phyloP scores from a whole-genome alignment of 2,888 invertebrate species.

The Hetaerina titia region DNA sequence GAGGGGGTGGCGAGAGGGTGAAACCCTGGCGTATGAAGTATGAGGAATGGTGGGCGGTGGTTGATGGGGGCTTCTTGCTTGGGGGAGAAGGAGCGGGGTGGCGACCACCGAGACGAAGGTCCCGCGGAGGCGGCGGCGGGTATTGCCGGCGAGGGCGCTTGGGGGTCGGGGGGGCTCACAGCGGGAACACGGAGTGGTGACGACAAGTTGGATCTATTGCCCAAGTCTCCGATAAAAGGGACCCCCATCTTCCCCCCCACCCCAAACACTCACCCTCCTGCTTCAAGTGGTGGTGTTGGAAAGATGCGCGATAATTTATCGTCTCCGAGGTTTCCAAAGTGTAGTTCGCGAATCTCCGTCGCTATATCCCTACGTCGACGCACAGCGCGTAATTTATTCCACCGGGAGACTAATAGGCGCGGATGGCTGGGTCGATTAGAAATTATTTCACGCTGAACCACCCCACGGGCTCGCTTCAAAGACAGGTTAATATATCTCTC shows the following conservation, averaged over 20 bases:
- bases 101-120: neutral
- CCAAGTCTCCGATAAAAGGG: slow-evolving; percentile 23
- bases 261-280: neutral
- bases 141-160: neutral
- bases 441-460: slow-evolving; percentile 57
- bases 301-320: slow-evolving; percentile 60
- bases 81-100: neutral
- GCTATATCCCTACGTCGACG: slow-evolving; percentile 24
- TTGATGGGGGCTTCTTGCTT: neutral
- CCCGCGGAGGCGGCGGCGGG: slow-evolving; percentile 12
- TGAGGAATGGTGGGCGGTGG: neutral
- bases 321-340: slow-evolving; percentile 23
- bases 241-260: neutral
- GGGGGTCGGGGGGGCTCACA: neutral
- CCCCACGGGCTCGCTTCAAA: neutral
- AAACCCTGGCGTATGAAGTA: neutral
- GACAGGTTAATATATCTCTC: slow-evolving; percentile 41
- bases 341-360: slow-evolving; percentile 23
- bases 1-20: neutral
- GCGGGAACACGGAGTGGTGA: slow-evolving; percentile 24
- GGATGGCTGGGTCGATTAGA: slow-evolving; percentile 37
- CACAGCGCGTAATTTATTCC: slow-evolving; percentile 39
- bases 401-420: slow-evolving; percentile 4
- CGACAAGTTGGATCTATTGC: slow-evolving; percentile 51
- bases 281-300: neutral